Percentiles rank a stretch among this genome's conserved stretches.
Evolutionary conservation across 2,888 invertebrate species (phyloP).

Genomic region (Nemapogon koenigi): DNA sequence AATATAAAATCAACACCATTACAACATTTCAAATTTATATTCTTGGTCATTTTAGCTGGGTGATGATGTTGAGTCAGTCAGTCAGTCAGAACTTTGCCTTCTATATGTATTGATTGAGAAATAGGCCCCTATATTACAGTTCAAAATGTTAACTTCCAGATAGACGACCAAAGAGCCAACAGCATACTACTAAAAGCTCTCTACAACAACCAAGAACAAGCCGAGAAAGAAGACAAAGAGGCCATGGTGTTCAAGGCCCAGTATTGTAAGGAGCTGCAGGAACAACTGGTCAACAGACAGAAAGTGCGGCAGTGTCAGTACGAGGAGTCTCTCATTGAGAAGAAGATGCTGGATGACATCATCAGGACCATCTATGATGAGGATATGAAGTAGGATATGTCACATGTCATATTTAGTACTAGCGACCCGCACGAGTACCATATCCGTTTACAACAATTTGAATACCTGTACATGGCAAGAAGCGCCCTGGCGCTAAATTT

Average conservation of each 20-base stretch:
- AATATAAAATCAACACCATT: no score
- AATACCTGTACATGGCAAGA: no score
- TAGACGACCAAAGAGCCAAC: constrained; percentile 38
- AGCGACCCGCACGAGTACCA: no score
- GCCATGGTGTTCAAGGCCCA: constrained; percentile 32
- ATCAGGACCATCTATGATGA: constrained; percentile 67
- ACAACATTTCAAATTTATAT: no score
- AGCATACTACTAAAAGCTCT: constrained; percentile 35
- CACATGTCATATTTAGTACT: no score
- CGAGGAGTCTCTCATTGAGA: constrained; percentile 66
- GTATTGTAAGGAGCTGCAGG: constrained; percentile 61
- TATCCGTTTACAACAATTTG: no score
- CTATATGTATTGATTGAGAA: no score
- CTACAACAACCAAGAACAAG: constrained; percentile 39
- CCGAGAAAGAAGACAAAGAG: constrained; percentile 26
- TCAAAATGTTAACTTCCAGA: constrained; percentile 22
- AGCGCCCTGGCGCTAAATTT: no score
- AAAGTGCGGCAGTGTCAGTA: constrained; percentile 54
- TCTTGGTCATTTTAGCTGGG: no score
- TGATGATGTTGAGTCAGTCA: no score
- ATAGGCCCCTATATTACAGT: background rate
- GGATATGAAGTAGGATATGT: constrained; percentile 52
- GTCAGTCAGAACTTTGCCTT: no score
- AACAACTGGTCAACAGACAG: constrained; percentile 63
- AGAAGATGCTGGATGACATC: constrained; percentile 68